Base-by-base conservation (phyloP, 1,140 invertebrate genomes). In the Phocides pigmalion region DNA sequence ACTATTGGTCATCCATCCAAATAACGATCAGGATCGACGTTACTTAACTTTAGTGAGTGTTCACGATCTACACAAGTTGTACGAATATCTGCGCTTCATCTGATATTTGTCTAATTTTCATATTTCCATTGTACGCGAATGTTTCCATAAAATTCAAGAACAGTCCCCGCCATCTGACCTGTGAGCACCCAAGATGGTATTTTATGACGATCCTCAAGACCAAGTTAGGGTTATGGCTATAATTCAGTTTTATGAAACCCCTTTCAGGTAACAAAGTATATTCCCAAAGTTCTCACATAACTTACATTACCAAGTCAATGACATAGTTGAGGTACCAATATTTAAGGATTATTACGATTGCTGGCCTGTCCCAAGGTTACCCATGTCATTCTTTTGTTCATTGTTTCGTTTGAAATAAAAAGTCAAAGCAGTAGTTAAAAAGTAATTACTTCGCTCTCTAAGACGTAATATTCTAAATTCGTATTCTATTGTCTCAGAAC, bases 241-340 rank as follows among this genome's bases (percentile, higher is more conserved):
- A 88, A 88, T 84, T 90, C 76, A 87, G 81, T 87, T 84, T 88
- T 88, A 90, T 86, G 83, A 85, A 90, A 86, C 83, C 79, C 76
- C 80, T 84, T 83, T 84, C 82, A 84, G 80, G 80, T 86, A 84
- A 87, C 82, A 84, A 87, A 84, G 81, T 84, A 76, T 78, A 78
- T 84, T 78, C 69, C 64, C 69, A 80, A 83, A 84, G 74, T 84
- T 89, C 72, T 74, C 76, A 79, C 76, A 81, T 85, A 81, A 81
- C 67, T 83, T 61, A 79, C 66, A 64, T 73, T 74, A 79, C 64
- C 71, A 68, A 72, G 58, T 68, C 64, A 70, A 72, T 68, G 67
- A 67, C 44, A 63, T 54, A 61, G 3, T 6, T 28, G 4, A 1
- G 9, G 17, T 37, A 44, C 49, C 62, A 59, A 65, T 53, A 37